Percentiles rank a stretch among this genome's conserved stretches.
These are phyloP conservation scores for Muscicapa comitata DNA, from an alignment of 2,797 vertebrate genomes.

Conservation along the genomic window DNA sequence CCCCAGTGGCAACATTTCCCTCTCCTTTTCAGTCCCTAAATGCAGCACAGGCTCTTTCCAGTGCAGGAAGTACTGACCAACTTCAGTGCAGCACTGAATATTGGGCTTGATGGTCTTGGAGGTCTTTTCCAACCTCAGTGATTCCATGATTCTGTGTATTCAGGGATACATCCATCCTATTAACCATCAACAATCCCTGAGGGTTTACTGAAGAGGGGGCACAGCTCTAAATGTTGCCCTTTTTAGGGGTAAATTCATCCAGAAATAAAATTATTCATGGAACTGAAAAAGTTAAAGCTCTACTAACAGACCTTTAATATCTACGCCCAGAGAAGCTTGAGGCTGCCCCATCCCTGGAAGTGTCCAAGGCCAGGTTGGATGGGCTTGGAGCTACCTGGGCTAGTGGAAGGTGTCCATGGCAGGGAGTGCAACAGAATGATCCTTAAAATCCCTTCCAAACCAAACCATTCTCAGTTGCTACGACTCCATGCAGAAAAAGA, in stretches of 20 bases:
- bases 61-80: background rate
- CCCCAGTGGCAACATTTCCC: background rate
- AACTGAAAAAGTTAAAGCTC: background rate
- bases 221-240: background rate
- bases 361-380: background rate
- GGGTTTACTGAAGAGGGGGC: background rate
- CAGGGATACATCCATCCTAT: background rate
- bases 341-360: background rate
- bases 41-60: background rate
- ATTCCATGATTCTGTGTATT: background rate
- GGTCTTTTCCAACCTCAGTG: background rate
- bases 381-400: rapidly evolving
- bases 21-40: background rate
- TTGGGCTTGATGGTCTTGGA: background rate
- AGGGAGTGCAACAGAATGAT: rapidly evolving
- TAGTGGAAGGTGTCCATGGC: background rate
- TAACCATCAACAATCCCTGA: background rate
- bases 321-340: background rate
- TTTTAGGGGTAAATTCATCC: background rate
- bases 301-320: background rate
- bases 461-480: background rate
- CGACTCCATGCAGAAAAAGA: background rate
- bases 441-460: background rate
- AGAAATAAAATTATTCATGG: background rate
- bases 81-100: background rate